Evolutionary conservation across 2,888 invertebrate genomes (phyloP).

Genomic region (Herminia tarsipennalis): DNA sequence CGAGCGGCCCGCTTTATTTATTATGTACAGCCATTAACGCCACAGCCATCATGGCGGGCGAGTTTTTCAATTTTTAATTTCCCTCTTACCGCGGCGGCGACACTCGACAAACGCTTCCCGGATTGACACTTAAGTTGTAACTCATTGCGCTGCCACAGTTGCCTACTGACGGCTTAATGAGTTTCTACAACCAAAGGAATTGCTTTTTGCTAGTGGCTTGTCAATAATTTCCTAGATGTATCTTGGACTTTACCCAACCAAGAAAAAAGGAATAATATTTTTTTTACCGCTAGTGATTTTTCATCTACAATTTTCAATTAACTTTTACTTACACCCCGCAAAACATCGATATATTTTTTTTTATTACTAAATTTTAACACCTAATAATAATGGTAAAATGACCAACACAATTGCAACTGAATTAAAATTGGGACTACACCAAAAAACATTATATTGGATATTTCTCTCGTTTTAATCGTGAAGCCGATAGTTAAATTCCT

Average conservation of each 20-base stretch:
- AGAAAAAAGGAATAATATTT: too few relatives aligned
- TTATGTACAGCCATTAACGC: constrained; percentile 85
- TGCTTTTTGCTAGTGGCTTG: constrained; percentile 23
- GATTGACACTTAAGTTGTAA: constrained; percentile 77
- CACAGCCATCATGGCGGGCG: constrained; percentile 82
- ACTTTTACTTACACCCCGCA: neutral
- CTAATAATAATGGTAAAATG: too few relatives aligned
- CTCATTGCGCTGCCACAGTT: constrained; percentile 55
- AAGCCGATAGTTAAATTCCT: too few relatives aligned
- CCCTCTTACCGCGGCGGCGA: constrained; percentile 70
- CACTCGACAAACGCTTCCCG: constrained; percentile 69
- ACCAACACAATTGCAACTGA: too few relatives aligned
- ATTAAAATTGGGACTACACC: too few relatives aligned
- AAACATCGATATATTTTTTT: too few relatives aligned
- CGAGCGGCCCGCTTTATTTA: constrained; percentile 82
- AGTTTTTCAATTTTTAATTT: constrained; percentile 85
- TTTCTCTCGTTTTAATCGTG: too few relatives aligned
- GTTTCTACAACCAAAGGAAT: constrained; percentile 51
- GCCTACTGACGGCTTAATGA: constrained; percentile 52
- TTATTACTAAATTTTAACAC: too few relatives aligned
- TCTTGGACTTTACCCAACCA: too few relatives aligned
- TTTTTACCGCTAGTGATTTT: neutral
- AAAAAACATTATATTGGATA: too few relatives aligned
- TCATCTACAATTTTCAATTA: neutral
- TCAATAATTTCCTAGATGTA: constrained; percentile 10